phyloP scores from a whole-genome alignment of 2,888 invertebrate genomes.

The Elegia similella region DNA sequence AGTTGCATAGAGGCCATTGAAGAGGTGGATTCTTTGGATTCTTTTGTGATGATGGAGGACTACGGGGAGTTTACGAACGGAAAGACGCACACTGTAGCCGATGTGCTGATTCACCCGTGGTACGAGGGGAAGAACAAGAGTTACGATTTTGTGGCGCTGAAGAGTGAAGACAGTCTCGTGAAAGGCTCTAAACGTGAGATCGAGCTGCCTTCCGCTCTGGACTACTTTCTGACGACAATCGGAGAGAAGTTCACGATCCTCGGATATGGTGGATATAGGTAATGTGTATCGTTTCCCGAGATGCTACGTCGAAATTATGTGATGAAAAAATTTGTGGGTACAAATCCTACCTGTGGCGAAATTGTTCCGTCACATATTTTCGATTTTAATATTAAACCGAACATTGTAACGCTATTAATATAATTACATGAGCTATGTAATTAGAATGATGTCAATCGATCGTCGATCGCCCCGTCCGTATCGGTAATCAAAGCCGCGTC shows the following conservation, averaged over 20 bases:
- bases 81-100: conserved; percentile 39
- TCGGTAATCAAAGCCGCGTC: no score
- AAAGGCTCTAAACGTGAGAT: conserved; percentile 20
- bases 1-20: conserved; percentile 65
- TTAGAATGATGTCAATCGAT: no score
- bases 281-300: conserved; percentile 13
- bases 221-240: conserved; percentile 48
- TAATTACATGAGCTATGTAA: no score
- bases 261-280: conserved; percentile 62
- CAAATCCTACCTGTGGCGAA: no score
- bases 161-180: conserved; percentile 39
- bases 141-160: conserved; percentile 55
- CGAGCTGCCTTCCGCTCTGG: conserved; percentile 41
- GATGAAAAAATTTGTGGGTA: no score
- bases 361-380: no score
- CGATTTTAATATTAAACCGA: no score
- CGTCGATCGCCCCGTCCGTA: no score
- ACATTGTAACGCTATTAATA: no score
- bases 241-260: conserved; percentile 55
- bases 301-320: no score
- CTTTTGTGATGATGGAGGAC: conserved; percentile 55
- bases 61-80: conserved; percentile 39
- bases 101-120: conserved; percentile 55
- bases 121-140: conserved; percentile 43
- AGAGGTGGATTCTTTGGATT: conserved; percentile 57